These are phyloP conservation scores for Myotis planiceps DNA, from an alignment of 2,797 vertebrate genomes.

Conservation along the genomic window DNA sequence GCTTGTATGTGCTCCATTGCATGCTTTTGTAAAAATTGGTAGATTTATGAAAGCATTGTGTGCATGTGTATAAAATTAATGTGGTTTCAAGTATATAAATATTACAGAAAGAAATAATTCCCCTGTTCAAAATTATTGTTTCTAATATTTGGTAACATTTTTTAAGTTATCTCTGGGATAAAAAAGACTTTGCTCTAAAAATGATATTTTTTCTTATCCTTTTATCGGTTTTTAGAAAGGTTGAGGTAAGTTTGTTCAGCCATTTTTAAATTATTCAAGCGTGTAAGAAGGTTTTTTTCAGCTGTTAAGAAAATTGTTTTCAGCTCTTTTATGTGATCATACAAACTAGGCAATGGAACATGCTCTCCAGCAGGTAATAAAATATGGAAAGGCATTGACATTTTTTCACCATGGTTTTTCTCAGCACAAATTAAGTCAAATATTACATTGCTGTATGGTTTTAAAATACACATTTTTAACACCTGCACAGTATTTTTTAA, in stretches of 20 bases:
- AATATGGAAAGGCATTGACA: slow-evolving; percentile 22
- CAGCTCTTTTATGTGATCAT: slow-evolving; percentile 38
- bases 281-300: slow-evolving; percentile 59
- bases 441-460: slow-evolving; percentile 33
- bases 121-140: slow-evolving; percentile 24
- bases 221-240: slow-evolving; percentile 8
- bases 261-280: slow-evolving; percentile 69
- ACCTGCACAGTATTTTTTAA: slow-evolving; percentile 44
- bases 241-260: slow-evolving; percentile 51
- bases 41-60: slow-evolving; percentile 19
- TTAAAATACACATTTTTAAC: slow-evolving; percentile 55
- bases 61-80: slow-evolving; percentile 35
- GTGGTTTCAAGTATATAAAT: slow-evolving; percentile 33
- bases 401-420: slow-evolving; percentile 53
- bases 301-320: slow-evolving; percentile 67
- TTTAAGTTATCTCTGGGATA: slow-evolving; percentile 40
- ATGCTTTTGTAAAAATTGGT: background rate
- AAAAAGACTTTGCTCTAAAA: slow-evolving; percentile 50
- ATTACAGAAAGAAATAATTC: slow-evolving; percentile 1
- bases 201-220: slow-evolving; percentile 6
- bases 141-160: slow-evolving; percentile 51
- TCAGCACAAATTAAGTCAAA: slow-evolving; percentile 52
- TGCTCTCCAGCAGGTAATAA: slow-evolving; percentile 29
- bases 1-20: background rate
- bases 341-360: background rate